These are phyloP conservation scores for Bombus consobrinus DNA, from an alignment of 1,140 invertebrate species.

Conservation along the genomic window DNA sequence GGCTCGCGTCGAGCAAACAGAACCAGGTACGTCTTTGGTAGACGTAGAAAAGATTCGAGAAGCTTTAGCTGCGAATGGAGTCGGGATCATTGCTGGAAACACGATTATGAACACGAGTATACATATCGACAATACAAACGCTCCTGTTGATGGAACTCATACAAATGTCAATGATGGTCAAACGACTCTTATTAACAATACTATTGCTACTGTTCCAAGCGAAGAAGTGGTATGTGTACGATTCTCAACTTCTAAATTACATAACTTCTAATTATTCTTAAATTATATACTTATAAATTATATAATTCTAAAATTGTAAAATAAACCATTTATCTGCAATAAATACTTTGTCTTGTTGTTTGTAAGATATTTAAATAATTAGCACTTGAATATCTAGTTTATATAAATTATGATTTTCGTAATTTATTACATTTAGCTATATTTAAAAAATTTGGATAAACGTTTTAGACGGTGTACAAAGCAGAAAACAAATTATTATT, in stretches of 20 bases:
- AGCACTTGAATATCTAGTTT: too few species aligned
- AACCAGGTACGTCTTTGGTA: conserved; percentile 74
- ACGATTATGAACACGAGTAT: conserved; percentile 32
- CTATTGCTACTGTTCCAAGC: conserved; percentile 58
- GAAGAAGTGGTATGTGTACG: conserved; percentile 70
- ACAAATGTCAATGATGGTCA: conserved; percentile 25
- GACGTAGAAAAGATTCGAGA: conserved; percentile 81
- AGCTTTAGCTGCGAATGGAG: conserved; percentile 87
- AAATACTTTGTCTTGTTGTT: too few species aligned
- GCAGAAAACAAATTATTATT: conserved; percentile 88
- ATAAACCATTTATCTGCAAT: too few species aligned
- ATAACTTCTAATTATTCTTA: too few species aligned
- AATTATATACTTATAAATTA: too few species aligned
- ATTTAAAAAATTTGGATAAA: not conserved
- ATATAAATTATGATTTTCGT: too few species aligned
- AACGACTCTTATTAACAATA: conserved; percentile 57
- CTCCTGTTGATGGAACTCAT: conserved; percentile 28
- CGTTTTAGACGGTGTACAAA: conserved; percentile 87
- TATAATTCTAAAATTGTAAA: too few species aligned
- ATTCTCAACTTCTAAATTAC: too few species aligned
- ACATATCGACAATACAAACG: conserved; percentile 34
- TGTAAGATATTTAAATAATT: too few species aligned
- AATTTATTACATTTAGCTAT: too few species aligned
- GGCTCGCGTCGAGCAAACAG: conserved; percentile 82
- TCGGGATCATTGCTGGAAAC: conserved; percentile 76